Base-by-base conservation (phyloP, 2,888 invertebrate genomes). In the Scrobipalpa costella region DNA sequence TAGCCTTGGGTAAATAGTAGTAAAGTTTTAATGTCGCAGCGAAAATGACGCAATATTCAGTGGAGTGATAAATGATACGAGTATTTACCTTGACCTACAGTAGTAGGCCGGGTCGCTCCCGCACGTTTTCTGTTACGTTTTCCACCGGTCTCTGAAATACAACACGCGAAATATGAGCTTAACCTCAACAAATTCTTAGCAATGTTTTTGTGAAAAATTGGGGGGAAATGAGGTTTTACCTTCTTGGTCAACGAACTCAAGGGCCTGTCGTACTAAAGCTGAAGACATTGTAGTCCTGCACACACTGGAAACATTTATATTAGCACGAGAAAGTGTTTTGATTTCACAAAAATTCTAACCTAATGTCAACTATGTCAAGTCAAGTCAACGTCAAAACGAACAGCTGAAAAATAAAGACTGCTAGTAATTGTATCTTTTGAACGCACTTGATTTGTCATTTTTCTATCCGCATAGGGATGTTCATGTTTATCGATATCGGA, bases 181-280 rank as follows among this genome's bases (percentile, higher is more conserved):
- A 40, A 63, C 33, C 59, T 59, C 15, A 47, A 17, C 34, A 49
- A 40, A 15, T n/a, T 34, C n/a, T n/a, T 6, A 36, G 36, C 36
- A 19, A 6, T 38, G 15, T 40, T 38, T 21, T 19, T 19, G 1
- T 19, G 7, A 8, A 2, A n/a, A 57, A 27, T 27, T 13, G 21
- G 6, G 13, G 50, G 7, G 13, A 52, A 52, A 21, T 52, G 13
- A 13, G 15, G 27, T n/a, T 36, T 1, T 72, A 89, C 90, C 88
- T 81, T 88, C 84, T 66, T 82, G 88, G 65, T 92, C 92, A 36
- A 93, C 88, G 69, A 93, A 84, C 75, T 92, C 92, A 65, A 93
- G 85, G 71, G 93, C 93, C 74, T 92, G 89, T 70, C 92, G 89
- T 57, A 93, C 85, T 77, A 93, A 83, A 62, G 92, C 89, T 74